Evolutionary conservation across 2,797 vertebrate genomes (phyloP), one percentile per base, ranked within the genome.

Genomic region (Gymnoscopelus microlampas): DNA sequence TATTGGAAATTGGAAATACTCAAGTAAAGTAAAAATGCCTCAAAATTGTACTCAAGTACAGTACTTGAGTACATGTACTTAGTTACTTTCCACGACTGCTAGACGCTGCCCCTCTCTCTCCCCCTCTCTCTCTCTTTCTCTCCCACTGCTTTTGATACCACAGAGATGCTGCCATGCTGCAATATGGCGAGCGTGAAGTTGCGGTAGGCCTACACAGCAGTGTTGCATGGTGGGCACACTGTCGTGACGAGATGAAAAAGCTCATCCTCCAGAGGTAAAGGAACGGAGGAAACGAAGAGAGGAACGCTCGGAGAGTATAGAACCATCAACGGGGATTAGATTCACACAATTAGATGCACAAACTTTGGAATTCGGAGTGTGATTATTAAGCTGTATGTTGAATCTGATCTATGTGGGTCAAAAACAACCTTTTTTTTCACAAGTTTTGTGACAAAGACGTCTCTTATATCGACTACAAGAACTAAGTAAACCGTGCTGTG

Each of bases 121-220:
- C 2, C 35, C 7, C 35, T 39, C 35, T 39, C 35, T 39, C 19
- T 19, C 19, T 1, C 19, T 1, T 1, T 2, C 39, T 0, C 39
- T 10, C 39, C 39, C 9, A 44, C 39, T 44, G 39, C 7, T 5
- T 54, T 53, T 15, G 54, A 66, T 57, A 49, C 61, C 58, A 60
- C 15, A 5, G 11, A 62, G 67, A 70, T 59, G 48, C 39, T 70
- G 64, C 67, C 66, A 58, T 32, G 26, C 58, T 49, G 51, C 24
- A 60, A 63, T 66, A 70, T 73, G 56, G 49, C 56, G 2, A n/a
- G n/a, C 59, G 56, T 60, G 53, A 59, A 12, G 29, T 0, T 10
- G 26, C 26, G 56, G 19, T 8, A 3, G 2, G 3, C 26, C 2
- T 26, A 29, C 3, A 29, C 26, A 29, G 26, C 26, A 29, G 26